phyloP scores from a whole-genome alignment of 2,113 vertebrate genomes.

The Chloroceryle aenea region DNA sequence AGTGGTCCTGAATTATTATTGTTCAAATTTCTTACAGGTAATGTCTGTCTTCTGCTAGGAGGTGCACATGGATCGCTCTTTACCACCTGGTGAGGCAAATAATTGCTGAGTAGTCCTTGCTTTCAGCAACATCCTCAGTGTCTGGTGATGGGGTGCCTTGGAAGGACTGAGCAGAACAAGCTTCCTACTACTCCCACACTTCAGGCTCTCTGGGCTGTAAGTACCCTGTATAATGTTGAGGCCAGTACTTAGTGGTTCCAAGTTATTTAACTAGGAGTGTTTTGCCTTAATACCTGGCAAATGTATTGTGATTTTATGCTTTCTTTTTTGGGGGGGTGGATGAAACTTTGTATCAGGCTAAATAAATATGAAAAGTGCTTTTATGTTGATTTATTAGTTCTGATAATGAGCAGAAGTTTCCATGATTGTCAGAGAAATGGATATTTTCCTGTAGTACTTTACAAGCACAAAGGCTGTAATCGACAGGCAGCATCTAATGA shows the following conservation, averaged over 20 bases:
- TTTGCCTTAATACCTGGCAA: not conserved
- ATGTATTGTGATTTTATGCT: not conserved
- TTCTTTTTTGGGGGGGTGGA: not conserved
- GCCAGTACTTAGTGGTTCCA: not conserved
- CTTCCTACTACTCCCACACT: not conserved
- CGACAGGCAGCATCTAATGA: not conserved
- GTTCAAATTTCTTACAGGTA: not conserved
- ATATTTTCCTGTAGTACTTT: not conserved
- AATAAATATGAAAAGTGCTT: not conserved
- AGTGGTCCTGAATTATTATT: not conserved
- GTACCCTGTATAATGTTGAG: not conserved
- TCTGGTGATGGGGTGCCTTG: not conserved
- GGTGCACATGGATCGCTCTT: not conserved
- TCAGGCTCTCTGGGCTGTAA: not conserved
- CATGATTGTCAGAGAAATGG: not conserved
- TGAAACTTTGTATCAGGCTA: not conserved
- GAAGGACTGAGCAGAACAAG: not conserved
- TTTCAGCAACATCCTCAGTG: not conserved
- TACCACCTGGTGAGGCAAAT: not conserved
- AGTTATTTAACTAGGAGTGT: not conserved
- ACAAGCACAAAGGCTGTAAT: not conserved
- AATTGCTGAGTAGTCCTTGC: not conserved
- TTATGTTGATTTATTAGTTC: not conserved
- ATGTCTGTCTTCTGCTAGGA: not conserved
- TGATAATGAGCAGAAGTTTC: not conserved